Base-by-base conservation (phyloP, 1,140 invertebrate genomes). In the Drosophila malerkotliana region DNA sequence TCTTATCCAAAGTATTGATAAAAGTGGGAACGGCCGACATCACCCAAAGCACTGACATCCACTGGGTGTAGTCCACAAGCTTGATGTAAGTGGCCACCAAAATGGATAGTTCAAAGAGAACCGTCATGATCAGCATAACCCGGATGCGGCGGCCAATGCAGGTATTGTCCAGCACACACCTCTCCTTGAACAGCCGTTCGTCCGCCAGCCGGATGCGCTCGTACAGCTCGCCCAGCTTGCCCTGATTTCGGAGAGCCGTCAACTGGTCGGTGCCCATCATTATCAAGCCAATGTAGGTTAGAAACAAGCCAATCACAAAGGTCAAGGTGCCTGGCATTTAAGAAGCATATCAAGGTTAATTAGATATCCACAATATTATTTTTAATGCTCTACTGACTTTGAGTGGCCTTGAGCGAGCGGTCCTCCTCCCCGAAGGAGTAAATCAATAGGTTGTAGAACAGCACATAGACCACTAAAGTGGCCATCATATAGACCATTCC, bases 221-320 rank as follows among this genome's bases (percentile, higher is more conserved):
- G 28, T 90, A 91, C 0, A 92, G 47, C 21, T 79, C 75, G 3
- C 87, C 87, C 14, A 91, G 45, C 15, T 78, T 48, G 6, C 67
- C 64, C 62, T 92, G 91, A 56, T 92, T 92, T 6, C 81, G 68
- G 5, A 92, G 21, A 0, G 78, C 79, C 0, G 76, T 78, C 4
- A 91, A 37, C 47, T 92, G 83, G 79, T 92, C 91, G 5, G 90
- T 84, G 15, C 57, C 62, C 91, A 92, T 92, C 90, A 92, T 92
- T n/a, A 90, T 76, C 2, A 92, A 71, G 6, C 87, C 89, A 51
- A 92, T 88, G 41, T 92, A 92, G 15, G 88, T 91, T 32, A 92
- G 56, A 57, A 92, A 91, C 4, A 92, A 18, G 4, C 91, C 91
- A 87, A 92, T 92, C 2, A 91, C 90, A 53, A 90, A 91, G 24